phyloP scores from a whole-genome alignment of 2,113 vertebrate species.

The Dasyurus viverrinus region DNA sequence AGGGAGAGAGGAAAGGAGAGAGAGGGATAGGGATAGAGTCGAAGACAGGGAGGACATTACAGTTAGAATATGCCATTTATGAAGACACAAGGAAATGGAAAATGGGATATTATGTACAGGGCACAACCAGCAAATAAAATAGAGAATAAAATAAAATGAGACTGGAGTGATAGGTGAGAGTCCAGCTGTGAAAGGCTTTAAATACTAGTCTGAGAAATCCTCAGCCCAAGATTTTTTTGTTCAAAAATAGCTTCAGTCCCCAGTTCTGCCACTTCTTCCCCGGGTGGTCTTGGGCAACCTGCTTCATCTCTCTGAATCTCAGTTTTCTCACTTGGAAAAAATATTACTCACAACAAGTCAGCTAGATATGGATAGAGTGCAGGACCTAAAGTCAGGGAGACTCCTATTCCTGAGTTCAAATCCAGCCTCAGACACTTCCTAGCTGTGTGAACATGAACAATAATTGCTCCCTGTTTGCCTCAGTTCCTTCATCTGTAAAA shows the following conservation, averaged over 20 bases:
- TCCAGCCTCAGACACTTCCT: background rate
- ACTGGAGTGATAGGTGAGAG: background rate
- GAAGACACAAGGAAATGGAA: background rate
- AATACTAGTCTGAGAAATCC: background rate
- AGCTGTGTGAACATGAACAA: background rate
- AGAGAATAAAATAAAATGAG: background rate
- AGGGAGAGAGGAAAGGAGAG: too few species aligned
- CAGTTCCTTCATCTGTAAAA: background rate
- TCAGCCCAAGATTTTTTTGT: background rate
- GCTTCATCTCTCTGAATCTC: background rate
- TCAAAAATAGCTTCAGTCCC: background rate
- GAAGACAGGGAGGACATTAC: too few species aligned
- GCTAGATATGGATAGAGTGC: background rate
- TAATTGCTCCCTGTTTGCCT: background rate
- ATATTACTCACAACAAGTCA: background rate
- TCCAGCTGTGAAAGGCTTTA: background rate
- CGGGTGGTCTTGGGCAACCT: background rate
- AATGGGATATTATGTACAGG: background rate
- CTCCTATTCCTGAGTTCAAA: background rate
- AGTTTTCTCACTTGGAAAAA: background rate
- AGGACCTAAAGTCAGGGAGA: background rate
- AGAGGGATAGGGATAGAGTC: too few species aligned
- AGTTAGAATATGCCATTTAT: background rate
- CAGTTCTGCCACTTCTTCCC: background rate
- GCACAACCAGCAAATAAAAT: background rate